Conservation (phyloP, 2,888 invertebrate genomes). For the Mongoloraphidia duomilia region DNA sequence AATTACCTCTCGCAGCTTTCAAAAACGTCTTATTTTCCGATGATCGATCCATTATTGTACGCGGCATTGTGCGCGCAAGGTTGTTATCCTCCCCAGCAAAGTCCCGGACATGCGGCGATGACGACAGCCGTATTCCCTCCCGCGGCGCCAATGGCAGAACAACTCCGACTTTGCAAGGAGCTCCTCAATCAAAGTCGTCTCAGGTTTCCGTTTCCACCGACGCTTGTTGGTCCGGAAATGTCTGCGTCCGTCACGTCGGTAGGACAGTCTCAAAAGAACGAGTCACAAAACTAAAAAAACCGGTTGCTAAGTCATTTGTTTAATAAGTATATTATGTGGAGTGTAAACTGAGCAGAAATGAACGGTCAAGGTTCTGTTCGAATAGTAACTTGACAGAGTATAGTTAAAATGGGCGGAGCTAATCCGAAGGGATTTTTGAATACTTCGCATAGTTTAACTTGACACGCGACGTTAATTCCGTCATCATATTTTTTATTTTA, state of each 20-base stretch:
- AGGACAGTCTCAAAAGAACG: slow-evolving; percentile 19
- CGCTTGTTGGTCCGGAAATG: slow-evolving; percentile 21
- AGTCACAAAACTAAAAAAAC: slow-evolving; percentile 4
- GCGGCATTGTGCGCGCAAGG: slow-evolving; percentile 29
- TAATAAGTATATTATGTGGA: no score
- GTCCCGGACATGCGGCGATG: slow-evolving; percentile 16
- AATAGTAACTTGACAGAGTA: no score
- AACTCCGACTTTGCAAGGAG: slow-evolving; percentile 38
- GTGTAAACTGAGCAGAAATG: no score
- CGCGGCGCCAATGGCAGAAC: slow-evolving; percentile 33
- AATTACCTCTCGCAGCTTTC: slow-evolving; percentile 17
- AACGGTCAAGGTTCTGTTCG: no score
- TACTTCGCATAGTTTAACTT: no score
- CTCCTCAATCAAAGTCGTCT: slow-evolving; percentile 28
- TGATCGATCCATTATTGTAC: slow-evolving; percentile 31
- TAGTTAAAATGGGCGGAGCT: no score
- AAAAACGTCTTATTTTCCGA: slow-evolving; percentile 26
- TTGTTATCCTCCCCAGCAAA: slow-evolving; percentile 26
- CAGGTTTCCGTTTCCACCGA: slow-evolving; percentile 23
- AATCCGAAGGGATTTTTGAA: no score
- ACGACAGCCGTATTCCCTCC: slow-evolving; percentile 28
- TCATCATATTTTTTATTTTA: no score
- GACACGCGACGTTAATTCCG: no score
- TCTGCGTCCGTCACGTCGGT: slow-evolving; percentile 30
- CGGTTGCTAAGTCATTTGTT: no score